Evolutionary conservation across 2,113 vertebrate species (phyloP).

Genomic region (Podocnemis expansa): DNA sequence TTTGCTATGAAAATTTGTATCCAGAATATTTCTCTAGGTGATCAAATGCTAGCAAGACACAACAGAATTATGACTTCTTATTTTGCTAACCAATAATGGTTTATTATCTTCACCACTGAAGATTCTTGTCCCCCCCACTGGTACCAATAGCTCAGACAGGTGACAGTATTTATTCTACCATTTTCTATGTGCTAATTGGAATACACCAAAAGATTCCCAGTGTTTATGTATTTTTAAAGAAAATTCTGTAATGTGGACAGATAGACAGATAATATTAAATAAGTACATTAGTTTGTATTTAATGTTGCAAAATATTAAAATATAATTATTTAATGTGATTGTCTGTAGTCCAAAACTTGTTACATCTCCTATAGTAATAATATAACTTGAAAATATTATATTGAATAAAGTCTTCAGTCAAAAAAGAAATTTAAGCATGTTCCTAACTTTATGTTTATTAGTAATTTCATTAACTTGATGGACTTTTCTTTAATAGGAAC

Average conservation of each 20-base stretch:
- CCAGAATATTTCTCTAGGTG: background rate
- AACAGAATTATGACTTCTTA: background rate
- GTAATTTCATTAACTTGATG: background rate
- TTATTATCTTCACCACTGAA: background rate
- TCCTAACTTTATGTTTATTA: background rate
- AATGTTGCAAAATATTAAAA: background rate
- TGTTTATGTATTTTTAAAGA: background rate
- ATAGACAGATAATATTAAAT: background rate
- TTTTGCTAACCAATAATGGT: background rate
- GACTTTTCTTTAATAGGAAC: background rate
- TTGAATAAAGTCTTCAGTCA: background rate
- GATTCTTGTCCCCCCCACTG: background rate
- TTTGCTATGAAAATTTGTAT: background rate
- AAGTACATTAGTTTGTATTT: background rate
- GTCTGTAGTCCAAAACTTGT: background rate
- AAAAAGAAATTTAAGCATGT: background rate
- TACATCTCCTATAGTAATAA: background rate
- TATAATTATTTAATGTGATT: background rate
- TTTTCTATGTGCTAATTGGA: background rate
- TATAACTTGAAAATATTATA: background rate
- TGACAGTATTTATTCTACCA: conserved; percentile 18
- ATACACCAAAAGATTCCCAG: background rate
- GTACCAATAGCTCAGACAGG: background rate
- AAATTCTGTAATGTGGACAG: background rate
- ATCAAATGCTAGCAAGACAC: background rate